Conservation (phyloP, 2,113 vertebrate species). For the Pardalotus punctatus region DNA sequence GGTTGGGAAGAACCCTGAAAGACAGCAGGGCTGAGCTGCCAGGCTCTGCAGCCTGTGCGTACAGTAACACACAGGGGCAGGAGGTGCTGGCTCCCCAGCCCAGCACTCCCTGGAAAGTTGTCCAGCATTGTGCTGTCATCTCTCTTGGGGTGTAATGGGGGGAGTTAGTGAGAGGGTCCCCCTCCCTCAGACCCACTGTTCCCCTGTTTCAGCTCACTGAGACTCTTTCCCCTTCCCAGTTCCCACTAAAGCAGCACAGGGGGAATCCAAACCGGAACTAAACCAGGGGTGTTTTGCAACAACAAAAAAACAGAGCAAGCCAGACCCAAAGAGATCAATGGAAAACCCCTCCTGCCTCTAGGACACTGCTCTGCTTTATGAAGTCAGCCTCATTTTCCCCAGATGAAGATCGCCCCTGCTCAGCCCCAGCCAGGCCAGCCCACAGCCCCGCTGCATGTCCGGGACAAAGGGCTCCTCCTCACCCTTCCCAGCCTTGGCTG, state of each 20-base stretch:
- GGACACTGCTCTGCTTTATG: background rate
- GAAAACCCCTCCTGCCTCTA: background rate
- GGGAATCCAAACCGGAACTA: background rate
- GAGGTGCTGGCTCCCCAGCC: background rate
- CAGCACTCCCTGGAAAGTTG: background rate
- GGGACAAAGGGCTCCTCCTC: background rate
- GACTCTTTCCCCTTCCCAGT: background rate
- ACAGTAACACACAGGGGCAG: background rate
- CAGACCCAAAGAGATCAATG: rapidly evolving
- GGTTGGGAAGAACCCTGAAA: background rate
- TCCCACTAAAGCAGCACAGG: background rate
- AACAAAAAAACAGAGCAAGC: background rate
- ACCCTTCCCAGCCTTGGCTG: background rate
- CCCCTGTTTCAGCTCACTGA: background rate
- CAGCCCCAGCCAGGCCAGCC: background rate
- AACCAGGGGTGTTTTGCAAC: background rate
- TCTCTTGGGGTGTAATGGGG: background rate
- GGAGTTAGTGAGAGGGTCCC: background rate
- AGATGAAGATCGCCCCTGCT: rapidly evolving
- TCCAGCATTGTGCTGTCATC: background rate
- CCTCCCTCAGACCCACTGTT: rapidly evolving
- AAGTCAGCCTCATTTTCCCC: background rate
- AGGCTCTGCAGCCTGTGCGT: background rate
- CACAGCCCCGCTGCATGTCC: rapidly evolving
- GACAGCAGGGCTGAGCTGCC: background rate